Conservation (phyloP, 1,140 invertebrate genomes). For the Cotesia glomerata region DNA sequence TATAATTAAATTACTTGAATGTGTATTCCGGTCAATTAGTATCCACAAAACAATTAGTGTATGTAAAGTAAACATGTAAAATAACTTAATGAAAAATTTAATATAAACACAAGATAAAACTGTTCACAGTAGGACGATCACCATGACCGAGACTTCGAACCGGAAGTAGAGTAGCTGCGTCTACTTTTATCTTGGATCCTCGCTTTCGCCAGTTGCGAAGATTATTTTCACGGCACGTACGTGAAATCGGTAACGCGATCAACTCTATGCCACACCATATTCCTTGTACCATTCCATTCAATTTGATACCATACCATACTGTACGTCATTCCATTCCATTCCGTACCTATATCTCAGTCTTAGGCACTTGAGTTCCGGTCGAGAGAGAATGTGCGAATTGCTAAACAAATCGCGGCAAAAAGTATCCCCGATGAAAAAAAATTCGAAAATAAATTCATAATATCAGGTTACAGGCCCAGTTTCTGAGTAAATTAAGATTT, state of each 20-base stretch:
- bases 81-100: neutral
- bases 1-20: too few species aligned
- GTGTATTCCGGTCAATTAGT: too few species aligned
- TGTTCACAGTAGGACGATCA: slow-evolving; percentile 15
- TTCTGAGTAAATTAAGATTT: too few species aligned
- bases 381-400: too few species aligned
- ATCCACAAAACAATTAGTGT: neutral
- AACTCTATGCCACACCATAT: neutral
- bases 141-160: slow-evolving; percentile 33
- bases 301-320: neutral
- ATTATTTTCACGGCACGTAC: slow-evolving; percentile 39
- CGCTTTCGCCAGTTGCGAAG: slow-evolving; percentile 42
- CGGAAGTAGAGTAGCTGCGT: slow-evolving; percentile 35
- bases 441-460: too few species aligned
- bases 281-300: neutral
- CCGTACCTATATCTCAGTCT: neutral
- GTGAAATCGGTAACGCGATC: slow-evolving; percentile 47
- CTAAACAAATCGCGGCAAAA: too few species aligned
- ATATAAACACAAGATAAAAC: neutral
- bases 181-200: slow-evolving; percentile 19
- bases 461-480: too few species aligned
- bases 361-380: too few species aligned
- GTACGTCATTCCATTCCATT: too few species aligned
- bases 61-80: neutral
- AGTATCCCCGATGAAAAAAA: too few species aligned